Percentiles rank a stretch among this genome's conserved stretches.
These are phyloP conservation scores for Scophthalmus maximus DNA, from an alignment of 2,113 vertebrate genomes.

Conservation along the genomic window DNA sequence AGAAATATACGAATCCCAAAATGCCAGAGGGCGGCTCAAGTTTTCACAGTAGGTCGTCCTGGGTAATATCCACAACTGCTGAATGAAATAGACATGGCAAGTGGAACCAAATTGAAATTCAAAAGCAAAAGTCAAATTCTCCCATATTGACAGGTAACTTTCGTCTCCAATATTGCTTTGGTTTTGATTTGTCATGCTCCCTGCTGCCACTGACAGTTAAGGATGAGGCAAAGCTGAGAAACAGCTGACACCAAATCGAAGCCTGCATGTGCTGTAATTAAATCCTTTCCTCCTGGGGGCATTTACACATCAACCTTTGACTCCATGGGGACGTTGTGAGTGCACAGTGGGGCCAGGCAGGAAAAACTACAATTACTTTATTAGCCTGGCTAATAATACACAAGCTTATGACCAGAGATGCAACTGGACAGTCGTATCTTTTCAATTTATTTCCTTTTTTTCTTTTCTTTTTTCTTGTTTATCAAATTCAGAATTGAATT, in stretches of 20 bases:
- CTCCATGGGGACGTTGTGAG: slow-evolving; percentile 57
- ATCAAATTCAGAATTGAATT: slow-evolving; percentile 70
- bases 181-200: slow-evolving; percentile 50
- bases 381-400: slow-evolving; percentile 66
- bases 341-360: slow-evolving; percentile 40
- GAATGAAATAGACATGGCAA: slow-evolving; percentile 26
- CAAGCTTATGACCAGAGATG: slow-evolving; percentile 35
- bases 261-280: slow-evolving; percentile 65
- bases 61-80: not conserved
- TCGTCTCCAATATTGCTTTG: slow-evolving; percentile 50
- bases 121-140: slow-evolving; percentile 43
- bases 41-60: not conserved
- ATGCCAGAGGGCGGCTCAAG: not conserved
- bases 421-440: slow-evolving; percentile 51
- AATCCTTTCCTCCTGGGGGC: slow-evolving; percentile 68
- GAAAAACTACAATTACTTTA: slow-evolving; percentile 60
- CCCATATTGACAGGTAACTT: slow-evolving; percentile 53
- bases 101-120: slow-evolving; percentile 27
- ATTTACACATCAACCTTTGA: slow-evolving; percentile 70
- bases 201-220: slow-evolving; percentile 43
- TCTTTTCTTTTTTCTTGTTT: slow-evolving; percentile 31
- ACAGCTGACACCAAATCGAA: slow-evolving; percentile 72
- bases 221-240: slow-evolving; percentile 58
- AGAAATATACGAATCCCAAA: slow-evolving; percentile 28
- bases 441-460: no score